These are phyloP conservation scores for Oreohelix idahoensis DNA, from an alignment of 1,140 invertebrate genomes.

Conservation along the genomic window DNA sequence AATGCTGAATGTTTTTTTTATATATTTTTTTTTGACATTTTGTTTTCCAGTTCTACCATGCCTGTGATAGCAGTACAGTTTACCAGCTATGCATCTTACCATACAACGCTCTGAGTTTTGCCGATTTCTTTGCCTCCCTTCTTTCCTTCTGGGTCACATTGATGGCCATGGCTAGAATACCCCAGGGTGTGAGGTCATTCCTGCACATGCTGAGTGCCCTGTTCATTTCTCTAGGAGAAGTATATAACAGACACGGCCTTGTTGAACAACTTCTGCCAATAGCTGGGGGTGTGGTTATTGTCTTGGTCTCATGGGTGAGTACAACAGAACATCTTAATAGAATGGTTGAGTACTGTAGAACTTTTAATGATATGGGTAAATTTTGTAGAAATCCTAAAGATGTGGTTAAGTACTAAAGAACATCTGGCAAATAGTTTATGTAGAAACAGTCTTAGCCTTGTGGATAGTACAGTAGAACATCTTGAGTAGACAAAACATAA, in stretches of 20 bases:
- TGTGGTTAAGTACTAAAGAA: too few species aligned
- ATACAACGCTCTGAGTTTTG: constrained; percentile 85
- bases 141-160: constrained; percentile 92
- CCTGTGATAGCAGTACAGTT: constrained; percentile 76
- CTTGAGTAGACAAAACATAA: too few species aligned
- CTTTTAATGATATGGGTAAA: too few species aligned
- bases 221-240: constrained; percentile 84
- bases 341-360: too few species aligned
- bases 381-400: too few species aligned
- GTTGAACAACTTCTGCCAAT: constrained; percentile 86
- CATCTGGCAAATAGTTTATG: too few species aligned
- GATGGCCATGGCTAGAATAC: constrained; percentile 87
- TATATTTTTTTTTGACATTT: background rate
- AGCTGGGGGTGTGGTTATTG: constrained; percentile 82
- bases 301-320: constrained; percentile 75
- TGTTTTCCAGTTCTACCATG: constrained; percentile 79
- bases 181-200: constrained; percentile 77
- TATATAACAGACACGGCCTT: constrained; percentile 86
- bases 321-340: background rate
- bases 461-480: too few species aligned
- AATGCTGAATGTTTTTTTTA: constrained; percentile 2
- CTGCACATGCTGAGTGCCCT: constrained; percentile 86
- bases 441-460: too few species aligned
- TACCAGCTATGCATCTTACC: constrained; percentile 73
- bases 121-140: constrained; percentile 91